Evolutionary conservation across 1,140 invertebrate species (phyloP).

Genomic region (Helicoverpa zea): DNA sequence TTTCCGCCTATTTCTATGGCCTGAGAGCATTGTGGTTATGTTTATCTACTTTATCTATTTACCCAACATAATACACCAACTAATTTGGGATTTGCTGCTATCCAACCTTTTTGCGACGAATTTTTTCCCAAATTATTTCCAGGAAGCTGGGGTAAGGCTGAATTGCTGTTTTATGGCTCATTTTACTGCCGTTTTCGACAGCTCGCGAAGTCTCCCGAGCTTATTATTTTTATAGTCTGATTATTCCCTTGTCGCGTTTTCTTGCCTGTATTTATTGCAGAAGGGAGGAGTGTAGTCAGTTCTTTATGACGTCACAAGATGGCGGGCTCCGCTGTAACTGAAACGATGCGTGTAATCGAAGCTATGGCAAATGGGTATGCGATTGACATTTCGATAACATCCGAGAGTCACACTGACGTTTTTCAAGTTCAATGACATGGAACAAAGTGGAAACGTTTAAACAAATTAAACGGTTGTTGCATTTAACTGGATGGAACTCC

Average conservation of each 20-base stretch:
- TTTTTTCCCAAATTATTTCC: too few species aligned
- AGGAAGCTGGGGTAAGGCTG: too few species aligned
- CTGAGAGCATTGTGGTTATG: background rate
- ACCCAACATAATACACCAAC: background rate
- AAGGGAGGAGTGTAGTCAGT: background rate
- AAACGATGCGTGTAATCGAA: constrained; percentile 41
- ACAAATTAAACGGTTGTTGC: constrained; percentile 11
- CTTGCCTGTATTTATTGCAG: background rate
- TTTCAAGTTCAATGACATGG: constrained; percentile 27
- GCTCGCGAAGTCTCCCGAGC: background rate
- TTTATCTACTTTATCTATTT: background rate
- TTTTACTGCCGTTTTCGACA: background rate
- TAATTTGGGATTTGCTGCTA: too few species aligned
- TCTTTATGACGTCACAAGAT: constrained; percentile 28
- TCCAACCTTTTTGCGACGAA: too few species aligned
- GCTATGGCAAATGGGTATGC: constrained; percentile 15
- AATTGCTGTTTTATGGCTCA: background rate
- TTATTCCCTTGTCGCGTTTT: background rate
- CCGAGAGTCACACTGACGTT: constrained; percentile 15
- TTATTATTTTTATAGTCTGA: constrained; percentile 4
- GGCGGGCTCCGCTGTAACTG: constrained; percentile 6
- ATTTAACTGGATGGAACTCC: background rate
- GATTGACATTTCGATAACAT: constrained; percentile 19
- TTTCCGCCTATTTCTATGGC: constrained; percentile 19
- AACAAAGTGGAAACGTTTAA: constrained; percentile 14